Conservation (phyloP, 2,888 invertebrate genomes). For the Drosophila gaucha region DNA sequence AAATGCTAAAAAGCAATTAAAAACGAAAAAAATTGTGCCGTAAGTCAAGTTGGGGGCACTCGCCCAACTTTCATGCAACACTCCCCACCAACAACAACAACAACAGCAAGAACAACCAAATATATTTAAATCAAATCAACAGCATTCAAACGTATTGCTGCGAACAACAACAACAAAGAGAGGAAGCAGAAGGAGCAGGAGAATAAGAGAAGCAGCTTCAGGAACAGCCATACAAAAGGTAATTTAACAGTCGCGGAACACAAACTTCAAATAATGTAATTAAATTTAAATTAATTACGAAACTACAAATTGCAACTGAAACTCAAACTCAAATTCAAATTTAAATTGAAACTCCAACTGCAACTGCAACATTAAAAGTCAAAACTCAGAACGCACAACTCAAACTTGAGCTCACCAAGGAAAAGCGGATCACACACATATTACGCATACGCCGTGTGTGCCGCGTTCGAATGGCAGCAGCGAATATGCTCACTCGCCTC, state of each 20-base stretch:
- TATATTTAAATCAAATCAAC: slow-evolving; percentile 9
- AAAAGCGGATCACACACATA: not conserved
- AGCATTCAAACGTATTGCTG: too few relatives aligned
- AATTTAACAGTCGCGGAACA: slow-evolving; percentile 30
- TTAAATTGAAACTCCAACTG: not conserved
- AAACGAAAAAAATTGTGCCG: slow-evolving; percentile 72
- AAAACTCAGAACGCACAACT: not conserved
- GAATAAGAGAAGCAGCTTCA: slow-evolving; percentile 15
- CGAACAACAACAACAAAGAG: slow-evolving; percentile 18
- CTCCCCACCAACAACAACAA: slow-evolving; percentile 9
- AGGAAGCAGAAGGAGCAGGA: slow-evolving; percentile 9
- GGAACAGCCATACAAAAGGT: slow-evolving; percentile 52
- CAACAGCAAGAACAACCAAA: slow-evolving; percentile 12
- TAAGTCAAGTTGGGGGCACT: slow-evolving; percentile 73
- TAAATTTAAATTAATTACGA: slow-evolving; percentile 17
- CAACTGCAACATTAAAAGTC: not conserved
- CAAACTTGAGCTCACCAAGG: slow-evolving; percentile 2
- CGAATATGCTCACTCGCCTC: not conserved
- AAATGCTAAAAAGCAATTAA: slow-evolving; percentile 71
- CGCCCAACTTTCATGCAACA: slow-evolving; percentile 42
- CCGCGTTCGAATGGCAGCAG: too few relatives aligned
- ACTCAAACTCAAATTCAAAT: slow-evolving; percentile 40
- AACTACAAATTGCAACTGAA: slow-evolving; percentile 23
- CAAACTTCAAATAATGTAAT: slow-evolving; percentile 36
- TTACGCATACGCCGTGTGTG: slow-evolving; percentile 36